phyloP scores from a whole-genome alignment of 2,888 invertebrate genomes.

The Polymixis flavicincta region DNA sequence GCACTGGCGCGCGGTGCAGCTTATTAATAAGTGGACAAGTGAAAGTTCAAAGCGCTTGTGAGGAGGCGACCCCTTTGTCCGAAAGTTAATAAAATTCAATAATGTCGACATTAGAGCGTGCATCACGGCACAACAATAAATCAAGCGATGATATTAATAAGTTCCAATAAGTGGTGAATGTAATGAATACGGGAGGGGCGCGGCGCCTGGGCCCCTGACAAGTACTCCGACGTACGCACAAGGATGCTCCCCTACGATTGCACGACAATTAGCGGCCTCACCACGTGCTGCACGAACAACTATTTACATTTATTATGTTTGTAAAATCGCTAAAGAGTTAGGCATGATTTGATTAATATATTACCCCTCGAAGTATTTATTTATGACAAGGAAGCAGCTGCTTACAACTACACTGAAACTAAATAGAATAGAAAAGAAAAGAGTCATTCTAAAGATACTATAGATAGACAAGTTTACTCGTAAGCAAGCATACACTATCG shows the following conservation, averaged over 20 bases:
- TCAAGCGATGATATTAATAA: constrained; percentile 63
- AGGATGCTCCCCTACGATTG: constrained; percentile 51
- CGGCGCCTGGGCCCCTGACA: neutral
- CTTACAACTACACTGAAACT: constrained; percentile 1
- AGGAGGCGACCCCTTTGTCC: constrained; percentile 41
- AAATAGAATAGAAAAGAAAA: neutral
- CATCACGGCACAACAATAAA: constrained; percentile 61
- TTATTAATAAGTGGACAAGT: constrained; percentile 16
- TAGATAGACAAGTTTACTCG: neutral
- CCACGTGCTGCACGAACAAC: constrained; percentile 42
- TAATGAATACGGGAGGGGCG: constrained; percentile 48
- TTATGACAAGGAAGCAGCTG: constrained; percentile 11
- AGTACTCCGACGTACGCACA: neutral
- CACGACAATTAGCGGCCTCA: constrained; percentile 58
- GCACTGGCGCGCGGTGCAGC: neutral
- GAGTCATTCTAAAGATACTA: neutral
- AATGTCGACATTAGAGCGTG: constrained; percentile 52
- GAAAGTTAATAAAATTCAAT: constrained; percentile 64
- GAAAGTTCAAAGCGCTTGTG: constrained; percentile 29
- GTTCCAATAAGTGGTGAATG: constrained; percentile 63
- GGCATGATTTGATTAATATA: constrained; percentile 21
- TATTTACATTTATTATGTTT: constrained; percentile 48
- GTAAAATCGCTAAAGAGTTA: constrained; percentile 20
- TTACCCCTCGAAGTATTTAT: neutral
- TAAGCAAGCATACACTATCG: neutral